Conservation (phyloP, 2,888 invertebrate species). For the Sesia bembeciformis region DNA sequence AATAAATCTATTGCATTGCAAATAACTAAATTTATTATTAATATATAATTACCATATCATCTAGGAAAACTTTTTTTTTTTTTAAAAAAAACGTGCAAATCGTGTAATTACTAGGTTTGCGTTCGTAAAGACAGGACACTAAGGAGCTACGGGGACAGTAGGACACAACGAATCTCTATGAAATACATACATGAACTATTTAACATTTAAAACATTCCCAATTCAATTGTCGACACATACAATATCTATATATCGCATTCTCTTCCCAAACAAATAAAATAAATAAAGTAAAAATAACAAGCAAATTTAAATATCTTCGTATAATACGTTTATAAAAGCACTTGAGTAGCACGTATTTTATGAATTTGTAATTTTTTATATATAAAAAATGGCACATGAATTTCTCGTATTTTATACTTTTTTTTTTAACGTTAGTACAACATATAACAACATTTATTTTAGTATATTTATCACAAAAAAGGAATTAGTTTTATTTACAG, state of each 20-base stretch:
- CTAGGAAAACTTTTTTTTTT: no score
- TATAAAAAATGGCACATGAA: conserved; percentile 64
- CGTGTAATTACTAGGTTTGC: not conserved
- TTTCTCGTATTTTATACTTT: conserved; percentile 40
- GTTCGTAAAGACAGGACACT: not conserved
- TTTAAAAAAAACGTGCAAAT: not conserved
- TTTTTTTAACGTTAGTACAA: conserved; percentile 51
- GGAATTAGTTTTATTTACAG: conserved; percentile 54
- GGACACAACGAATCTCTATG: conserved; percentile 11
- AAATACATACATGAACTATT: conserved; percentile 11
- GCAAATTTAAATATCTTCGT: conserved; percentile 70
- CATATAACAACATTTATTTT: conserved; percentile 42
- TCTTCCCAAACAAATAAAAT: conserved; percentile 29
- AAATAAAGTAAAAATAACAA: conserved; percentile 44
- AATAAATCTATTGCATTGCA: not conserved
- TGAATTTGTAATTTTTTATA: conserved; percentile 23
- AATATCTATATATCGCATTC: conserved; percentile 33
- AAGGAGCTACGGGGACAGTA: conserved; percentile 16
- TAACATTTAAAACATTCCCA: conserved; percentile 16
- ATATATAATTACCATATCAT: no score
- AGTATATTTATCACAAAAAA: conserved; percentile 35
- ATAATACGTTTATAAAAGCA: conserved; percentile 63
- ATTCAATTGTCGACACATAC: conserved; percentile 23
- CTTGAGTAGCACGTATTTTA: conserved; percentile 60
- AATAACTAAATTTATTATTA: not conserved